Evolutionary conservation across 30 jellyfish, hydroid and myxozoan species (phyloP), one percentile per base, ranked within the genome.

Genomic region (Hydra vulgaris): DNA sequence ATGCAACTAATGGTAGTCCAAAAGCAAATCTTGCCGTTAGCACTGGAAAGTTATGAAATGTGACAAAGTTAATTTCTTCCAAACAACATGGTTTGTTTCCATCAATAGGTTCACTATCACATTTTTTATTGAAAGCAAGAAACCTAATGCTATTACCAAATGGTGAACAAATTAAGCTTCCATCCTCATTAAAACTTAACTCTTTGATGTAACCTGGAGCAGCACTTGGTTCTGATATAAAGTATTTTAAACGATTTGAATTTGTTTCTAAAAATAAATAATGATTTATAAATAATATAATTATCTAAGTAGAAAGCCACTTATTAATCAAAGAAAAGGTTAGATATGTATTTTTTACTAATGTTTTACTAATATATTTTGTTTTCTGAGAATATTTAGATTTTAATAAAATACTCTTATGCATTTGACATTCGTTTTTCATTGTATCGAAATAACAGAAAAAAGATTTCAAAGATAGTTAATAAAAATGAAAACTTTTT

Each of bases 141-240:
- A 92, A 73, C 26, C 98, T 68, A 15, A 92, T 82, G 25, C 98
- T 94, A 73, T 92, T 92, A 21, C 94, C 94, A 82, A 76, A 87
- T 4, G 98, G 98, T 0, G 98, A 92, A 61, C 96, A 73, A 23
- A 92, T 80, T 25, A 92, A 22, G 40, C 95, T 56, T 24, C 98
- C 98, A 74, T 92, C 98, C 0, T 87, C 21, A 52, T 87, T 87
- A 53, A 82, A 92, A 81, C 96, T 86, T 21, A 85, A 77, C 56
- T 92, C 98, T 78, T 92, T 92, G 53, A 92, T 92, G 82, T 26
- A 87, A n/a, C 96, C 98, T 19, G 80, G 70, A 23, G 91, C 96
- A 22, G 76, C 77, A 55, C 71, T 82, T 61, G 96, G 82, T 77
- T 92, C 98, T 66, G 84, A 79, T 18, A 87, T 84, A 84, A 18